A percentile compares a stretch with the other conserved stretches of the same genome.
These are phyloP conservation scores for Orycteropus afer DNA, from an alignment of 2,113 vertebrate species.

Conservation along the genomic window DNA sequence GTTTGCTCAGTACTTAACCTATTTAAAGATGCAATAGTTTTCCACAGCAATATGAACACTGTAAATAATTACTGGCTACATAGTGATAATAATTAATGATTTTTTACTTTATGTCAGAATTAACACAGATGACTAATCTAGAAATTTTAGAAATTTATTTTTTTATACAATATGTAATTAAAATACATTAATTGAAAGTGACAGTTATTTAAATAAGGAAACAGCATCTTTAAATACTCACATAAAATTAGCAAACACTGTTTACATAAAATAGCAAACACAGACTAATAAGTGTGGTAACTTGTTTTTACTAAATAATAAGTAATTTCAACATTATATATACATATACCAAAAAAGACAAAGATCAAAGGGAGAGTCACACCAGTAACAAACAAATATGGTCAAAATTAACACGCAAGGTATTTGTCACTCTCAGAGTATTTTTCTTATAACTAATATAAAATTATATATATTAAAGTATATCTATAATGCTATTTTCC, in stretches of 20 bases:
- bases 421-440: slow-evolving; percentile 74
- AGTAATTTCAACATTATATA: slow-evolving; percentile 75
- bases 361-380: slow-evolving; percentile 78
- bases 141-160: slow-evolving; percentile 12
- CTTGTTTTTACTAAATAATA: slow-evolving; percentile 67
- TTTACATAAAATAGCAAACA: slow-evolving; percentile 73
- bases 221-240: slow-evolving; percentile 84
- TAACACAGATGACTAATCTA: slow-evolving; percentile 1
- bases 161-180: background rate
- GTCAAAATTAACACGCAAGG: slow-evolving; percentile 78
- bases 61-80: background rate
- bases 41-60: slow-evolving; percentile 3
- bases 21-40: slow-evolving; percentile 84
- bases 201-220: slow-evolving; percentile 46
- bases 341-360: slow-evolving; percentile 76
- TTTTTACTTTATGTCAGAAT: slow-evolving; percentile 37
- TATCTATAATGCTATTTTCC: background rate
- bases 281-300: slow-evolving; percentile 63
- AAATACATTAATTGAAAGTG: slow-evolving; percentile 23
- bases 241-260: slow-evolving; percentile 69
- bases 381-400: slow-evolving; percentile 80
- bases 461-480: slow-evolving; percentile 49
- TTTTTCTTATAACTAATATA: slow-evolving; percentile 36
- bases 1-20: slow-evolving; percentile 62
- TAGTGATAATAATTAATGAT: slow-evolving; percentile 1